Evolutionary conservation across 2,888 invertebrate genomes (phyloP), one percentile per base, ranked within the genome.

Genomic region (Linnaemya tessellans): DNA sequence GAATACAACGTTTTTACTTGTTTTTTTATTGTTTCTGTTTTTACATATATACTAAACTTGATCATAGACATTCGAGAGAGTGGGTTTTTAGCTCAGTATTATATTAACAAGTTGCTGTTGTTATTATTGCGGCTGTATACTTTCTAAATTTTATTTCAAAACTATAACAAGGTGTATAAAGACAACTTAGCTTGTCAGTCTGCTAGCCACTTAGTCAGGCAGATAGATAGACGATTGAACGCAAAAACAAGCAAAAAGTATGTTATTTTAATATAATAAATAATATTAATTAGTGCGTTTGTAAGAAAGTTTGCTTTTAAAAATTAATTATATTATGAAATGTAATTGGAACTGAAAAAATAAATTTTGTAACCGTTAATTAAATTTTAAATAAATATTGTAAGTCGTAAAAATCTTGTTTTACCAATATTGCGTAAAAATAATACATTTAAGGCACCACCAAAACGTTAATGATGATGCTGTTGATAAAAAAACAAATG

Each of bases 11-110:
- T n/a, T n/a, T n/a, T n/a, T n/a, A n/a, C n/a, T n/a, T n/a, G n/a
- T n/a, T n/a, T n/a, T n/a, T 62, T 35, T 35, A 35, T 5, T 62
- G 8, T 7, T 51, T 25, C 20, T 78, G 30, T 22, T 58, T 30
- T 30, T 30, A 30, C 30, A 30, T 5, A 30, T 30, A 3, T 30
- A 38, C 46, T 65, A 80, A 80, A 84, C 84, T 51, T 67, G 80
- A 75, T 80, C 64, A 41, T 51, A 84, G 70, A 75, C 70, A 75
- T 71, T 80, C 71, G 70, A 84, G 80, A 75, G 80, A 75, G 56
- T 75, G 80, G 73, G 54, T 79, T 80, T 60, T 35, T 35, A 54
- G 46, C 43, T 58, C 54, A 71, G 54, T 54, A 56, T 65, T 56
- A 49, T 18, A 80, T 71, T 56, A 62, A 60, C 49, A 56, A 30